These are phyloP conservation scores for Axis porcinus DNA, from an alignment of 2,113 vertebrate genomes.

Conservation along the genomic window DNA sequence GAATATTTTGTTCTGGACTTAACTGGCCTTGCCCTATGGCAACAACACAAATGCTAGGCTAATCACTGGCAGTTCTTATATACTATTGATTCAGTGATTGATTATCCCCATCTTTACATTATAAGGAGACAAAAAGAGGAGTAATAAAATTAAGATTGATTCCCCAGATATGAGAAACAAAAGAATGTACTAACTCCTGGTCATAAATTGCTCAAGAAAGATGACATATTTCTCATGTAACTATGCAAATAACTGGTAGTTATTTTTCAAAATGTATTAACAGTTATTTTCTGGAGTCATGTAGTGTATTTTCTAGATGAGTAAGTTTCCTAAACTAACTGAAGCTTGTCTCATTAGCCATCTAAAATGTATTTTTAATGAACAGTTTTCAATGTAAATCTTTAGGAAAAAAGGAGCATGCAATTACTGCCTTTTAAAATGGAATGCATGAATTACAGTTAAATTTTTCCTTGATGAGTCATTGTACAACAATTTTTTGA, in stretches of 20 bases:
- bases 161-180: neutral
- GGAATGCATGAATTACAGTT: neutral
- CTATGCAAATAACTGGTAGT: neutral
- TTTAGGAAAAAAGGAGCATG: neutral
- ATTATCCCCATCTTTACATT: neutral
- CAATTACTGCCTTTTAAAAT: neutral
- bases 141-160: neutral
- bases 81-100: neutral
- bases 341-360: neutral
- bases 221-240: neutral
- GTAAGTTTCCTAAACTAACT: neutral
- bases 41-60: neutral
- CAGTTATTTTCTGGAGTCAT: neutral
- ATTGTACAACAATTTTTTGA: neutral
- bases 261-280: constrained; percentile 5
- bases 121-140: neutral
- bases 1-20: neutral
- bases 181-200: neutral
- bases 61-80: neutral
- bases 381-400: constrained; percentile 19
- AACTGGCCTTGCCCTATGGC: neutral
- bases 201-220: neutral
- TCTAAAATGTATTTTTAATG: constrained; percentile 19
- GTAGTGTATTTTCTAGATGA: constrained; percentile 1
- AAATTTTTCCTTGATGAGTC: neutral